Percentiles rank a stretch among this genome's conserved stretches.
Evolutionary conservation across 2,797 vertebrate species (phyloP).

Genomic region (Limnodromus scolopaceus): DNA sequence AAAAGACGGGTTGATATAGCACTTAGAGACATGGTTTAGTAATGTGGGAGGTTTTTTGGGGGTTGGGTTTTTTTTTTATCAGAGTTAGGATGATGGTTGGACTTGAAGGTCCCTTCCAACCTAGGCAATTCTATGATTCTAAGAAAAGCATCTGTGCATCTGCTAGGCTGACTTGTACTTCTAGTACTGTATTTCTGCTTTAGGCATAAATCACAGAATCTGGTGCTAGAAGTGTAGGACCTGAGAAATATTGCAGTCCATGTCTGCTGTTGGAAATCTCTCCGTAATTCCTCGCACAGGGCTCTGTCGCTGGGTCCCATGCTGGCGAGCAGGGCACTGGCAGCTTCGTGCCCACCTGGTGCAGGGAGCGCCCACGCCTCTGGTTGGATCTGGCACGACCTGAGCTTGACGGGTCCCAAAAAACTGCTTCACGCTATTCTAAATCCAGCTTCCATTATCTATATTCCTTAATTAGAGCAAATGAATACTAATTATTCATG

Average conservation of each 20-base stretch:
- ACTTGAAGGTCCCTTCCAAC: too few species aligned
- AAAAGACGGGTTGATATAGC: too few species aligned
- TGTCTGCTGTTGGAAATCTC: neutral
- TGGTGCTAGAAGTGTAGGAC: neutral
- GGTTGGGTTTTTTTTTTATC: too few species aligned
- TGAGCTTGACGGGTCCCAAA: neutral
- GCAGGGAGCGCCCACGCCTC: neutral
- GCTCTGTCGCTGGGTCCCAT: neutral
- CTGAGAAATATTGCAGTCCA: neutral
- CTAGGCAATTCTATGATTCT: too few species aligned
- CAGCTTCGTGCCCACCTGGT: neutral
- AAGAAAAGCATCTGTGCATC: neutral
- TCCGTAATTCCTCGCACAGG: fast-evolving
- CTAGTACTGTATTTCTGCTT: neutral
- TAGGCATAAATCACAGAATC: neutral
- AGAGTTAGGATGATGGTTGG: too few species aligned
- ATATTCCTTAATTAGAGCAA: slow-evolving; percentile 56
- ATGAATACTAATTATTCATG: slow-evolving; percentile 64
- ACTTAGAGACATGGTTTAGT: too few species aligned
- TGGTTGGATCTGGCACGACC: neutral
- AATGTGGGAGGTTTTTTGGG: too few species aligned
- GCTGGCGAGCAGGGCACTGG: neutral
- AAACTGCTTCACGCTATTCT: neutral
- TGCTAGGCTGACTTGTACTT: neutral
- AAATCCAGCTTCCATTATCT: slow-evolving; percentile 57